Base-by-base conservation (phyloP, 2,888 invertebrate genomes). In the Caenorhabditis virilis region DNA sequence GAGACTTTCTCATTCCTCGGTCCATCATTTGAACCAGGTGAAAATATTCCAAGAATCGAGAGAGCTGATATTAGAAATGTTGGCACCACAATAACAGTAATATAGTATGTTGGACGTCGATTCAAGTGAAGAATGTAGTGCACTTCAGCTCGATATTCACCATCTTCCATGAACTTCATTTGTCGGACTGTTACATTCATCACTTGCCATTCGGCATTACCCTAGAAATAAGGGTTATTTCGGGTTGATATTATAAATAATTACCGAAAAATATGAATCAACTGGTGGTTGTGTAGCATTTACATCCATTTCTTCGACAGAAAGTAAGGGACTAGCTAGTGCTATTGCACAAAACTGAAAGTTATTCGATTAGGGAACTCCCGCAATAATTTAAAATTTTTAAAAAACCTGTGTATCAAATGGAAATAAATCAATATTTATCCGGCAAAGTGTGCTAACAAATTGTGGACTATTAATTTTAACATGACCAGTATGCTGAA, bases 11-110 rank as follows among this genome's bases (percentile, higher is more conserved):
- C 81, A 50, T 78, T 78, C 27, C 80, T 36, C 2, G 80, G 79
- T 11, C 79, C 81, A 42, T 80, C 78, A 36, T 78, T 77, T 1
- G 70, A 65, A 26, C 78, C 77, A 2, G 81, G 80, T 6, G 76
- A 72, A 63, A 81, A 81, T 25, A 81, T 81, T 16, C 81, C 81
- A 30, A 81, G 62, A 48, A 81, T 80, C 13, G 77, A 77, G 18
- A 81, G 69, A 9, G 77, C 74, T 2, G 79, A 79, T 38, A 81
- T 81, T 20, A 81, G 66, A 47, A 80, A 80, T 22, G 78, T 81
- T 7, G 81, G 81, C 15, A 74, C 77, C 16, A 81, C 81, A 25
- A 81, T 81, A n/a, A 81, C 81, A 4, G 78, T 80, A n/a, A 81
- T 76, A 61, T 81, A 81, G 54, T 78, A 81, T 47, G 80, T 76